These are phyloP conservation scores for Drosophila mimetica DNA, from an alignment of 2,888 invertebrate genomes.

Conservation along the genomic window DNA sequence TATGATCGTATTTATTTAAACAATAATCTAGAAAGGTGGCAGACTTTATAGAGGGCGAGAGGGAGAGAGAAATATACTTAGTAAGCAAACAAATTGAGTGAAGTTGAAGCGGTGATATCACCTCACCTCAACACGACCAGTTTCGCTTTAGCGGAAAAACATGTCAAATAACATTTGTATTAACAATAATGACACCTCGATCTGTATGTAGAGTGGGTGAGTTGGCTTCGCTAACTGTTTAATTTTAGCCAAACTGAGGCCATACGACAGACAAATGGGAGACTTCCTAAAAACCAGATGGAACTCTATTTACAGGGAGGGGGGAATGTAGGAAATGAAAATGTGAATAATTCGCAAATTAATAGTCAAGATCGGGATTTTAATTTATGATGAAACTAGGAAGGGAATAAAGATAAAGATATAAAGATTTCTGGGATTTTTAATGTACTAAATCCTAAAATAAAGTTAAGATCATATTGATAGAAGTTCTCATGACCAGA, in stretches of 20 bases:
- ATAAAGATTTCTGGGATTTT: background rate
- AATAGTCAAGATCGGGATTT: background rate
- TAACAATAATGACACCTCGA: slow-evolving; percentile 57
- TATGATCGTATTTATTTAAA: slow-evolving; percentile 23
- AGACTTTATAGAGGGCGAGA: background rate
- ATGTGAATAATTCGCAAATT: slow-evolving; percentile 14
- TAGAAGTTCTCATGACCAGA: background rate
- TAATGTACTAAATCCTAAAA: too few relatives aligned
- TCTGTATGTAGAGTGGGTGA: slow-evolving; percentile 9
- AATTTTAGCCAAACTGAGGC: slow-evolving; percentile 56
- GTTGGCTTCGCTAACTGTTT: slow-evolving; percentile 60
- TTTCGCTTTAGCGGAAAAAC: slow-evolving; percentile 59
- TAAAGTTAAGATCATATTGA: background rate
- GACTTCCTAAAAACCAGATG: slow-evolving; percentile 11
- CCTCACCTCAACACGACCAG: slow-evolving; percentile 44
- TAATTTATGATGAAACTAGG: background rate
- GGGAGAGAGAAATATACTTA: slow-evolving; percentile 4
- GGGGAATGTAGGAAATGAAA: slow-evolving; percentile 6
- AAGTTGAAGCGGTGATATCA: slow-evolving; percentile 63
- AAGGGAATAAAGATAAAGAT: background rate
- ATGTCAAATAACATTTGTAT: slow-evolving; percentile 66
- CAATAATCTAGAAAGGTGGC: slow-evolving; percentile 24
- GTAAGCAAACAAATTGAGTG: slow-evolving; percentile 54
- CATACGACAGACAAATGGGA: slow-evolving; percentile 15
- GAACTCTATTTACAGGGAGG: background rate